Evolutionary conservation across 2,797 vertebrate genomes (phyloP), one percentile per base, ranked within the genome.

Genomic region (Hipposideros larvatus): DNA sequence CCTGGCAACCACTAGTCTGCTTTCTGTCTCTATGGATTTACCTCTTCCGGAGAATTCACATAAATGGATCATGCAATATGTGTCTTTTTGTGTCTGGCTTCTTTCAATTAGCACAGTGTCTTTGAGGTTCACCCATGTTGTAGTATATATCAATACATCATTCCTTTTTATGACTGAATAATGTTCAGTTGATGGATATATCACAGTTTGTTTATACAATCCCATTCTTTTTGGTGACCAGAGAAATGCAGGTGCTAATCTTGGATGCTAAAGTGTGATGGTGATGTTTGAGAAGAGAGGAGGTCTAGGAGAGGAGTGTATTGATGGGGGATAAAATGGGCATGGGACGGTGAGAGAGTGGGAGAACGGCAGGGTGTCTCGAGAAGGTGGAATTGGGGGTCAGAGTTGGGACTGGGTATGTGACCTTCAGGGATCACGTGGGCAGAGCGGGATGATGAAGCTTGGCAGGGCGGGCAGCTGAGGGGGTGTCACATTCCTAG

Each of bases 31-130:
- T 65, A 0, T 51, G 55, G 41, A 80, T 46, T 84, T 75, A 48
- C 11, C 26, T 26, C 3, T 37, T 84, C 51, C 0, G 10, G 31
- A 37, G 71, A 31, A 51, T 83, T 80, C 68, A 11, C 15, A 4
- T 53, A 66, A 61, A 16, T 75, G 55, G 55, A 24, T 65, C 31
- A 5, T 66, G 51, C 37, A 59, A 10, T 28, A 6, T 24, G 16
- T 66, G 13, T 73, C 9, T 73, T 61, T 68, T 70, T 37, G 59
- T 73, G 78, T 75, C 43, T 94, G 83, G 22, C 55, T 86, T 90
- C 79, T 93, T 78, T 82, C 31, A 86, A 63, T 96, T 19, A n/a
- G 24, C 5, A 10, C 13, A 9, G 3, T 63, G 66, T 63, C 65
- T 92, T 53, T 46, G 46, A 78, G 71, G 46, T 24, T 70, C 21